Conservation (phyloP, 2,888 invertebrate genomes). For the Arrhopalites spinosus region DNA sequence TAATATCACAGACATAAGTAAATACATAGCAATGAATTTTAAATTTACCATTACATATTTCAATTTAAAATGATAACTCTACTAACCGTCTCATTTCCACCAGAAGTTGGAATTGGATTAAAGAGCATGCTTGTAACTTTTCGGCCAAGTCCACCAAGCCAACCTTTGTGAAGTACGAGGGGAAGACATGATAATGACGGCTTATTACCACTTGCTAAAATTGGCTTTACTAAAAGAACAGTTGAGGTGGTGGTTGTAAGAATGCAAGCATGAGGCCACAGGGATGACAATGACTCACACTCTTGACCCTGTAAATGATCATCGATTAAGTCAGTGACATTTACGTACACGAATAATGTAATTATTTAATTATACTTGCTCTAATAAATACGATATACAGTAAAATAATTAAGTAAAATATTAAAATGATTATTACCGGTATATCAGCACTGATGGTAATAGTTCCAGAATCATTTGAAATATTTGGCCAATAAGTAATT, state of each 20-base stretch:
- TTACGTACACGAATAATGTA: background rate
- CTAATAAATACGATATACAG: no score
- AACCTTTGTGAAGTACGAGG: slow-evolving; percentile 72
- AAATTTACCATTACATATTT: background rate
- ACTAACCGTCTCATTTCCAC: slow-evolving; percentile 25
- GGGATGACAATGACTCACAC: slow-evolving; percentile 74
- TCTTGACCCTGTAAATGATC: slow-evolving; percentile 69
- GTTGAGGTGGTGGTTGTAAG: slow-evolving; percentile 91
- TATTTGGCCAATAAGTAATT: slow-evolving; percentile 89
- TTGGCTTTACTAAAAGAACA: slow-evolving; percentile 72
- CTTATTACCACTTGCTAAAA: slow-evolving; percentile 69
- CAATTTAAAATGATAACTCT: background rate
- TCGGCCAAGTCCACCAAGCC: slow-evolving; percentile 85
- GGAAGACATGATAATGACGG: slow-evolving; percentile 67
- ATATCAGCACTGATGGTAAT: slow-evolving; percentile 83
- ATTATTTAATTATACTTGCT: background rate
- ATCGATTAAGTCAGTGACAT: slow-evolving; percentile 13
- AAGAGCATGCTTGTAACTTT: slow-evolving; percentile 66
- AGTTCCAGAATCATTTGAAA: slow-evolving; percentile 84
- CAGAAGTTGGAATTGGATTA: slow-evolving; percentile 29
- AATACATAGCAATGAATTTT: background rate
- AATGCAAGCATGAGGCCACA: slow-evolving; percentile 75
- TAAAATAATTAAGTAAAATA: background rate
- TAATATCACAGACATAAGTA: background rate
- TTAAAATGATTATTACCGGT: slow-evolving; percentile 61